Base-by-base conservation (phyloP, 2,888 invertebrate genomes). In the Saturnia japonica region DNA sequence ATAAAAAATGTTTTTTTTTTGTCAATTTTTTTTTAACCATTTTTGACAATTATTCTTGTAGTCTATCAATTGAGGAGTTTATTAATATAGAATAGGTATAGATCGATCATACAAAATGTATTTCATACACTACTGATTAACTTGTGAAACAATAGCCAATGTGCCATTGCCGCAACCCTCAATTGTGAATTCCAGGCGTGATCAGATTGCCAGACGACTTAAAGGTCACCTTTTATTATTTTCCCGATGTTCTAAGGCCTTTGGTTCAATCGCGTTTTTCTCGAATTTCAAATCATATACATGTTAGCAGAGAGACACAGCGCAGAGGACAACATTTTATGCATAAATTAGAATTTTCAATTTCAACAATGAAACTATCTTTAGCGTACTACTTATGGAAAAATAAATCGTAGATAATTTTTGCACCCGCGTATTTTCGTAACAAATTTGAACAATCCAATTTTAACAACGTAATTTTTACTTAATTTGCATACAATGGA, bases 401-500 rank as follows among this genome's bases (percentile, higher is more conserved):
- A 47, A 16, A 22, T 54, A 54, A 54, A n/a, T 54, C 7, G 16
- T 54, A 2, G 14, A 51, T 45, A 51, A 43, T 54, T 54, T 66
- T 42, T 16, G 25, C 64, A 66, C 51, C 40, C 51, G 43, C n/a
- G 34, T 66, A 64, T 70, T 70, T 71, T 16, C 45, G 62, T 71
- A 71, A 64, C 62, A 64, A 47, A 62, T 51, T 47, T 64, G 64
- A 64, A 45, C 60, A 71, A 68, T 64, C 68, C 51, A 71, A 71
- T 64, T 70, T 71, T 40, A 68, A 51, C 67, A 62, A 47, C 68
- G 68, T 71, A 70, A 72, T 74, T 76, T 74, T 69, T 73, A 73
- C 73, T 72, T 76, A 68, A 81, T 80, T 81, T 78, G 72, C 78
- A 81, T 80, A 81, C 77, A 81, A 80, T 80, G 74, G 71, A 64